Percentiles rank a stretch among this genome's conserved stretches.
These are phyloP conservation scores for Margarornis squamiger DNA, from an alignment of 2,797 vertebrate genomes.

Conservation along the genomic window DNA sequence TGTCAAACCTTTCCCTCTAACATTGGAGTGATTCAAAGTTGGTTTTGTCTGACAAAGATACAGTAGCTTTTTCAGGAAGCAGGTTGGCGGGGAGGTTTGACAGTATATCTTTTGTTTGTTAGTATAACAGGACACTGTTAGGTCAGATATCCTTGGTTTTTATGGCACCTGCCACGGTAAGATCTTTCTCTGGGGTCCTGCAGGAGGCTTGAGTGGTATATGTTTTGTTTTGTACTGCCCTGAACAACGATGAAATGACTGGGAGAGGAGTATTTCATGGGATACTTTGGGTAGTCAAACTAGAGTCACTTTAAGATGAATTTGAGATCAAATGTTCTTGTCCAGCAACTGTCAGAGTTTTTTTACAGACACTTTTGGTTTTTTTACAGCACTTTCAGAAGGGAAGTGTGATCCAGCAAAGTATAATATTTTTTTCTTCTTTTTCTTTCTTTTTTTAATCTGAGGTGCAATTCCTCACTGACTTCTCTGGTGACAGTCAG, in stretches of 20 bases:
- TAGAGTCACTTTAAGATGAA: not conserved
- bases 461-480: constrained; percentile 6
- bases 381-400: not conserved
- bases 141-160: not conserved
- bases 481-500: not conserved
- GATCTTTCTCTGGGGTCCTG: not conserved
- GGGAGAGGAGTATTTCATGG: not conserved
- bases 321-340: not conserved
- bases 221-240: not conserved
- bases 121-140: not conserved
- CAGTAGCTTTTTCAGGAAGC: not conserved
- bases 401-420: not conserved
- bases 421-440: not conserved
- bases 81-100: not conserved
- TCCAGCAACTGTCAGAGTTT: not conserved
- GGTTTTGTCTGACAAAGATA: not conserved
- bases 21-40: not conserved
- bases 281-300: not conserved
- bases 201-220: not conserved
- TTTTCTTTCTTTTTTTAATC: not conserved
- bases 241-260: not conserved
- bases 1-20: not conserved
- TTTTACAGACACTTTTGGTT: not conserved
- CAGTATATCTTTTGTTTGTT: not conserved
- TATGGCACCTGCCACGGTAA: not conserved